Percentiles rank a stretch among this genome's conserved stretches.
These are phyloP conservation scores for Agapetus fuscipes DNA, from an alignment of 2,888 invertebrate genomes.

Conservation along the genomic window DNA sequence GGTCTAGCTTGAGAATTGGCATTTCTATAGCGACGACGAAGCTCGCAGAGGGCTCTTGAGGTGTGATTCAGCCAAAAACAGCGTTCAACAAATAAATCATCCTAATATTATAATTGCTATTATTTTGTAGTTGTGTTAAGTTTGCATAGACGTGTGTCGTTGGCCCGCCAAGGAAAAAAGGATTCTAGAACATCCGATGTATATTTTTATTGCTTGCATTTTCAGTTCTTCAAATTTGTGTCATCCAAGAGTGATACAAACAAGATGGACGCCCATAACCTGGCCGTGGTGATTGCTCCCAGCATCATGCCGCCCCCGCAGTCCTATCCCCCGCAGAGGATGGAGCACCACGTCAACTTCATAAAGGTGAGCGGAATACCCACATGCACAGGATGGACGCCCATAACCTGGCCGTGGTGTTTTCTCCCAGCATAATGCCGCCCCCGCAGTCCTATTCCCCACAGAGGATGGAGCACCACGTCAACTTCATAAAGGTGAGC, in stretches of 20 bases:
- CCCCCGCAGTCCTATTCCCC: conserved; percentile 56
- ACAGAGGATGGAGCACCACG: conserved; percentile 56
- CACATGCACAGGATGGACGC: too few relatives aligned
- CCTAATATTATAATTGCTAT: too few relatives aligned
- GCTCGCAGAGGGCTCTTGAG: too few relatives aligned
- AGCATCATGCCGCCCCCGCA: conserved; percentile 75
- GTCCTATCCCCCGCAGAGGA: conserved; percentile 51
- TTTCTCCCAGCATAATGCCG: conserved; percentile 82
- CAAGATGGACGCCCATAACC: conserved; percentile 75
- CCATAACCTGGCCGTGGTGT: conserved; percentile 73
- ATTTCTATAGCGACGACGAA: too few relatives aligned
- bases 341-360: conserved; percentile 60
- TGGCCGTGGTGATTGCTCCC: conserved; percentile 78
- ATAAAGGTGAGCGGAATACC: conserved; percentile 49
- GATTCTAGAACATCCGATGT: too few relatives aligned
- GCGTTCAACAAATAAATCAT: too few relatives aligned
- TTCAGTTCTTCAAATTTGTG: conserved; percentile 60
- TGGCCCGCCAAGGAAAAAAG: too few relatives aligned
- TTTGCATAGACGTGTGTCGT: too few relatives aligned
- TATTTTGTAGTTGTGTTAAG: too few relatives aligned
- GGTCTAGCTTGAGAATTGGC: too few relatives aligned
- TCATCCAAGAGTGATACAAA: conserved; percentile 60
- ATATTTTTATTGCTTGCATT: too few relatives aligned
- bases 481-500: conserved; percentile 64
- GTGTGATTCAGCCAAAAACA: too few relatives aligned